These are phyloP conservation scores for Oscheius sp. DNA, from an alignment of 2,888 invertebrate genomes.

Conservation along the genomic window DNA sequence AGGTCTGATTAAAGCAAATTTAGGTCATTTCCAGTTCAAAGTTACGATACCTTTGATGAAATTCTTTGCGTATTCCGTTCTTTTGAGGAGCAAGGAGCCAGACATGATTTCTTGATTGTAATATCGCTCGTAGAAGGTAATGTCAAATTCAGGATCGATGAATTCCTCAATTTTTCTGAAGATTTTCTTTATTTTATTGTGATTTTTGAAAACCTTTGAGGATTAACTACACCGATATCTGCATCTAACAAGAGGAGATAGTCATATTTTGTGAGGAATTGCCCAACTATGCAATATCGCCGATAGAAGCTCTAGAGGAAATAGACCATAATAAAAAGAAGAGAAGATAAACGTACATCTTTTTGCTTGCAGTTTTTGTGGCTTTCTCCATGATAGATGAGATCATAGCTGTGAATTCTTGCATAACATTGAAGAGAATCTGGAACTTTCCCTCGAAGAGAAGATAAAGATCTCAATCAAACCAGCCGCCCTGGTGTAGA, in stretches of 20 bases:
- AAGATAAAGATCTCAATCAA: background rate
- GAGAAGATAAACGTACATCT: background rate
- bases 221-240: background rate
- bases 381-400: background rate
- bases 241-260: background rate
- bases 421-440: background rate
- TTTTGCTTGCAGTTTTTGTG: background rate
- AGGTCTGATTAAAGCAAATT: too few species aligned
- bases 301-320: background rate
- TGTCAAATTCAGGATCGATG: background rate
- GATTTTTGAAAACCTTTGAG: background rate
- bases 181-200: background rate
- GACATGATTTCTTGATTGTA: slow-evolving; percentile 1
- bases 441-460: background rate
- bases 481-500: background rate
- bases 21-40: too few species aligned
- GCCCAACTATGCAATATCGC: background rate
- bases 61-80: background rate
- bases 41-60: background rate
- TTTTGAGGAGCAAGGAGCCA: background rate
- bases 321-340: background rate
- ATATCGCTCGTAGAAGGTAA: background rate
- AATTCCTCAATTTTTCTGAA: background rate
- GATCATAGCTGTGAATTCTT: background rate
- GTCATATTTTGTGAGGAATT: background rate